Percentiles rank a stretch among this genome's conserved stretches.
Evolutionary conservation across 2,888 invertebrate genomes (phyloP).

Genomic region (Agrochola lychnidis): DNA sequence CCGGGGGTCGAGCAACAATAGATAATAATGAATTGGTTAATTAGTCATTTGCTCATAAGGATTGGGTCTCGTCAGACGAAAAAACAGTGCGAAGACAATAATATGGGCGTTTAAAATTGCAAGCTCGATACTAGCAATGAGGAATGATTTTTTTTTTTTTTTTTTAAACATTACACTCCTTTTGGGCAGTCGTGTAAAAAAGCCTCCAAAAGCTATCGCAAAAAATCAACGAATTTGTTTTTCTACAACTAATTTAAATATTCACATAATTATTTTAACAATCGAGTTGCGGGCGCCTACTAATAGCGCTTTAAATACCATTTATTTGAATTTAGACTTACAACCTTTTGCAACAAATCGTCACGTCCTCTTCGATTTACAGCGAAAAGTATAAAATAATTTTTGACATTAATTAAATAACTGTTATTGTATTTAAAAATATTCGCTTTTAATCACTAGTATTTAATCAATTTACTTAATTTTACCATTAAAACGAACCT

Average conservation of each 20-base stretch:
- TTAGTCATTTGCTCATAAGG: background rate
- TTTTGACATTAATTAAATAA: background rate
- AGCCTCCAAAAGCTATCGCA: background rate
- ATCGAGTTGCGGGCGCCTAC: slow-evolving; percentile 42
- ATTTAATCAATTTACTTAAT: background rate
- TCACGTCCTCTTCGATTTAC: background rate
- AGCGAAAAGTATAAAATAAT: background rate
- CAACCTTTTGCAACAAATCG: background rate
- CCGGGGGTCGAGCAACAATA: background rate
- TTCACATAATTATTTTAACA: slow-evolving; percentile 36
- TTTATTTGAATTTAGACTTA: slow-evolving; percentile 8
- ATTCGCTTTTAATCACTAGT: background rate
- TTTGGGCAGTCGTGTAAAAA: too few species aligned
- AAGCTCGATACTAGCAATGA: background rate
- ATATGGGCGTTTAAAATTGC: background rate
- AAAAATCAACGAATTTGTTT: background rate
- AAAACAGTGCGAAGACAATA: background rate
- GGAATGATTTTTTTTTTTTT: too few species aligned
- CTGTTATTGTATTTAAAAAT: background rate
- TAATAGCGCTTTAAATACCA: slow-evolving; percentile 36
- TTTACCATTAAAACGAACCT: background rate
- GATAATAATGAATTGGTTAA: background rate
- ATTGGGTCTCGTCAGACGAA: background rate
- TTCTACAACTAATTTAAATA: background rate
- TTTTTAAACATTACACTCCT: too few species aligned